Base-by-base conservation (phyloP, 2,797 vertebrate genomes). In the Hylomyscus alleni region DNA sequence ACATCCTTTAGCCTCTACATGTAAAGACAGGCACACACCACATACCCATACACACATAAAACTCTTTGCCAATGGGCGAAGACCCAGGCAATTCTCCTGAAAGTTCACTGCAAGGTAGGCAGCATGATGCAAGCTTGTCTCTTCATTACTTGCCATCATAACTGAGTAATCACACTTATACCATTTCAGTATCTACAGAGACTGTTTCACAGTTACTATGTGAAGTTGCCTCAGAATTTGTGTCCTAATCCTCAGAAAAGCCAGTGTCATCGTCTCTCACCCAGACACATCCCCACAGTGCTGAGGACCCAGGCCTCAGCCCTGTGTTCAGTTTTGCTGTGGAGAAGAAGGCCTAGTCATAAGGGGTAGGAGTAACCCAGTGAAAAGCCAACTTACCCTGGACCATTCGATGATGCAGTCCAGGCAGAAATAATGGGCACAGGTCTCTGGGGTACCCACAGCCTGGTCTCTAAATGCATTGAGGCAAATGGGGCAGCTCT, bases 401-500 rank as follows among this genome's bases (percentile, higher is more conserved):
- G 99, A 98, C 99, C 99, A 99, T 96, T 99, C 99, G 26, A 99
- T 98, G 6, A 99, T 99, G 97, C 99, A 99, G 97, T 99, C 99
- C 47, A 99, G 98, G 97, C 99, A 99, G 98, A 99, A 99, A 97
- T 99, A 99, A 98, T 99, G 99, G 96, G 99, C 98, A 93, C 99
- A 99, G 98, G 90, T 99, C 98, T 99, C 99, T 0, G 99, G 99
- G 0, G 99, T 99, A 56, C 99, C 99, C 96, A 99, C 99, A 2
- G 99, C 99, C 98, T 99, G 99, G 97, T 99, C 99, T 93, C 98
- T 98, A 94, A 99, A 99, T 0, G 98, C 98, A 96, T 99, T 99
- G 93, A 99, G 99, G 96, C 99, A 99, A 97, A 99, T 99, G 0
- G 99, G 99, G 98, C 99, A 99, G 96, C 98, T 99, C 73, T 99